These are phyloP conservation scores for Nasonovia ribisnigri DNA, from an alignment of 2,888 invertebrate genomes.

Conservation along the genomic window DNA sequence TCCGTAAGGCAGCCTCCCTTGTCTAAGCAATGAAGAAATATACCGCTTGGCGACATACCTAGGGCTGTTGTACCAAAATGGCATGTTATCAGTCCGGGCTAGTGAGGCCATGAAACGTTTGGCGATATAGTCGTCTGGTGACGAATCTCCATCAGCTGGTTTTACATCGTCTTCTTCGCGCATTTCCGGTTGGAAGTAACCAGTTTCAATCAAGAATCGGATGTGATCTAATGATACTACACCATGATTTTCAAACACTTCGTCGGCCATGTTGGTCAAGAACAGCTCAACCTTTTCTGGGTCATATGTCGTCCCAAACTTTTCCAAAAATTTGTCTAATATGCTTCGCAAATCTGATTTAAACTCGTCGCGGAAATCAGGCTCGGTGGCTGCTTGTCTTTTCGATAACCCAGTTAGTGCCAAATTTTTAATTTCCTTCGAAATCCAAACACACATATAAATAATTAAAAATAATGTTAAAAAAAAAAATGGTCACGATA, in stretches of 20 bases:
- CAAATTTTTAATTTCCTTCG: conserved; percentile 55
- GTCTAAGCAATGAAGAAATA: conserved; percentile 68
- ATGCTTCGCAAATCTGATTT: conserved; percentile 58
- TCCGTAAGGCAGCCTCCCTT: conserved; percentile 68
- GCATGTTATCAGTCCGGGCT: conserved; percentile 42
- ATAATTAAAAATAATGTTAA: background rate
- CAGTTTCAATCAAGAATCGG: conserved; percentile 68
- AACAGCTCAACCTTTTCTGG: conserved; percentile 66
- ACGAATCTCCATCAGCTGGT: conserved; percentile 61
- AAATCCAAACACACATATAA: conserved; percentile 37
- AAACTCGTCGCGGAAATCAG: conserved; percentile 62
- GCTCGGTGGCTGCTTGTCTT: conserved; percentile 65
- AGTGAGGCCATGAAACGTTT: conserved; percentile 52
- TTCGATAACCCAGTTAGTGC: conserved; percentile 60
- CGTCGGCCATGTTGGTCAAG: conserved; percentile 65
- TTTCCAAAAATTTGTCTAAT: conserved; percentile 57
- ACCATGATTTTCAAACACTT: conserved; percentile 65
- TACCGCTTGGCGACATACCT: conserved; percentile 68
- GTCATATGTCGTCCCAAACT: conserved; percentile 64
- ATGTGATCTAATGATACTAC: conserved; percentile 67
- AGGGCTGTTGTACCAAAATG: conserved; percentile 65
- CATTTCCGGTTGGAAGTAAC: conserved; percentile 68
- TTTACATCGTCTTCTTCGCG: conserved; percentile 67
- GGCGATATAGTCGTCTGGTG: conserved; percentile 38
- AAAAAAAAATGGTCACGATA: background rate